Base-by-base conservation (phyloP, 2,113 vertebrate species). In the Petrocephalus microphthalmus region DNA sequence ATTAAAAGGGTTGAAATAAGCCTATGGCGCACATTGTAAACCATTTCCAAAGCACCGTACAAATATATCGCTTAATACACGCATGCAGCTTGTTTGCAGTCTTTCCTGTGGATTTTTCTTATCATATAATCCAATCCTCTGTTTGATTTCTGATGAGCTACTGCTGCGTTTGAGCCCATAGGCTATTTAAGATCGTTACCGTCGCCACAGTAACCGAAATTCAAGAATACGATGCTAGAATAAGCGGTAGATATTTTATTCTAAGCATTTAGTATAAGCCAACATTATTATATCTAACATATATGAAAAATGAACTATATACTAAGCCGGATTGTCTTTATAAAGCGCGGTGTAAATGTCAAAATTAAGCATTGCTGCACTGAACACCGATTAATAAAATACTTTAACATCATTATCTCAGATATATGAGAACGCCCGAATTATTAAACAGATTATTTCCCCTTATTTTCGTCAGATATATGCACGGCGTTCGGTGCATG, bases 151-250 rank as follows among this genome's bases (percentile, higher is more conserved):
- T 54, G 51, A 85, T 4, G 25, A 42, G 54, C 52, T 56, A 56
- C 52, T 37, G 15, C 52, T 20, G 10, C 33, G 20, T n/a, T 33
- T 56, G 15, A 86, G 45, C 19, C 37, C 37, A 3, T 64, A 49
- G 60, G 60, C 60, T 67, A 8, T 11, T 51, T 54, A 67, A 54
- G 42, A 81, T 20, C 37, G n/a, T 37, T 81, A 20, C 33, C 84
- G 89, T 89, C 83, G 47, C 89, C 57, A 88, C 29, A 82, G 82
- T 71, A 88, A 87, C 78, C 1, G 53, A 71, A 84, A 37, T 84
- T 52, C 74, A 33, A 49, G 29, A 45, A 47, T 22, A 22, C 19
- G 10, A 45, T 49, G 81, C 22, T 83, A 17, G 81, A 45, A 83
- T 81, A 83, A 49, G 8, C 42, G 42, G 19, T n/a, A 47, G 33